Conservation (phyloP, 2,797 vertebrate species). For the Spheniscus humboldti region DNA sequence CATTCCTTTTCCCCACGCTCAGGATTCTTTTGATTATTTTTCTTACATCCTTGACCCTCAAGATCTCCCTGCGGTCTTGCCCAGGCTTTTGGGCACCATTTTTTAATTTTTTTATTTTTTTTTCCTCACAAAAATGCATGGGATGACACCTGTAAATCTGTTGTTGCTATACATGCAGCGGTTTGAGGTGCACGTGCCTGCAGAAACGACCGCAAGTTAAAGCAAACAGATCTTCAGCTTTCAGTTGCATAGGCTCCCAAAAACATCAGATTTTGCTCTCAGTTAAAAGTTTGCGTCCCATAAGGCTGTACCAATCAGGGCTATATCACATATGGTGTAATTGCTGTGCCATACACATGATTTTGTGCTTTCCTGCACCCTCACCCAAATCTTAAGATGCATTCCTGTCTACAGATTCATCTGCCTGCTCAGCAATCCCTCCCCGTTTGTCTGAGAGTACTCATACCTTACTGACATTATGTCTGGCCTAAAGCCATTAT, state of each 20-base stretch:
- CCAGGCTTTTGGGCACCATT: no score
- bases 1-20: no score
- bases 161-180: fast-evolving
- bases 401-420: background rate
- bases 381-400: background rate
- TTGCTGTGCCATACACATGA: background rate
- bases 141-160: background rate
- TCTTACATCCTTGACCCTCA: background rate
- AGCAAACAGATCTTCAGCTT: background rate
- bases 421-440: background rate
- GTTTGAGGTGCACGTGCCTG: background rate
- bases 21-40: background rate
- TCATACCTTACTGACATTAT: background rate
- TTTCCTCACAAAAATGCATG: no score
- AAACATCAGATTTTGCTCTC: background rate
- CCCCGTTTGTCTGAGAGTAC: background rate
- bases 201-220: background rate
- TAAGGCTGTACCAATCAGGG: background rate
- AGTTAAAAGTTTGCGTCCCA: background rate
- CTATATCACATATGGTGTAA: background rate
- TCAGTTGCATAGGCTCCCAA: background rate
- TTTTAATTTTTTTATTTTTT: no score
- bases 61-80: background rate
- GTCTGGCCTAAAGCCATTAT: background rate
- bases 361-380: background rate